These are phyloP conservation scores for Leptonema lineaticorne DNA, from an alignment of 1,140 invertebrate species.

Conservation along the genomic window DNA sequence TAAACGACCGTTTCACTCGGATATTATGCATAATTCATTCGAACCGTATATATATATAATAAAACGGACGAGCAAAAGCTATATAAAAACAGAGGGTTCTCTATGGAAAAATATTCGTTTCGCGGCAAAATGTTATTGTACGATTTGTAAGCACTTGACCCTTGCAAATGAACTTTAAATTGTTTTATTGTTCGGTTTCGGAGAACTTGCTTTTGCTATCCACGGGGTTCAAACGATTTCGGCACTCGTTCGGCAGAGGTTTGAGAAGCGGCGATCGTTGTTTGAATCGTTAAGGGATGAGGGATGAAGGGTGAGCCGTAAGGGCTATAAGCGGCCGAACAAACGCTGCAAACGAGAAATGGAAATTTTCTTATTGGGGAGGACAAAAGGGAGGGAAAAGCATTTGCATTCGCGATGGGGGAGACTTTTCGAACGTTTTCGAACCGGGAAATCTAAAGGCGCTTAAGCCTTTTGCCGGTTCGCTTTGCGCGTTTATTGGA, in stretches of 20 bases:
- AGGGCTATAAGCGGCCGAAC: conserved; percentile 2
- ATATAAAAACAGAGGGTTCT: not conserved
- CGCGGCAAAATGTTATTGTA: conserved; percentile 9
- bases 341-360: conserved; percentile 32
- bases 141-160: conserved; percentile 32
- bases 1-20: not conserved
- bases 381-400: not conserved
- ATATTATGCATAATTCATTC: conserved; percentile 7
- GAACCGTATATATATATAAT: not conserved
- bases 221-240: no score
- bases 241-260: conserved; percentile 8
- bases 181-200: conserved; percentile 32
- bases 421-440: no score
- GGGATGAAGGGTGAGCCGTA: no score
- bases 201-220: no score
- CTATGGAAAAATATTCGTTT: not conserved
- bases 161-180: conserved; percentile 32
- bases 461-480: not conserved
- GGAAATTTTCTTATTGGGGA: conserved; percentile 30
- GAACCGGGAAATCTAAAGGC: not conserved
- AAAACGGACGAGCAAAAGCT: not conserved
- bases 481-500: conserved; percentile 14
- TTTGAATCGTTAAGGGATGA: no score
- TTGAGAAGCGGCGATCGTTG: not conserved
- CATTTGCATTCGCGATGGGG: conserved; percentile 29